Evolutionary conservation across 2,888 invertebrate genomes (phyloP).

Genomic region (Rotaria magnacalcarata): DNA sequence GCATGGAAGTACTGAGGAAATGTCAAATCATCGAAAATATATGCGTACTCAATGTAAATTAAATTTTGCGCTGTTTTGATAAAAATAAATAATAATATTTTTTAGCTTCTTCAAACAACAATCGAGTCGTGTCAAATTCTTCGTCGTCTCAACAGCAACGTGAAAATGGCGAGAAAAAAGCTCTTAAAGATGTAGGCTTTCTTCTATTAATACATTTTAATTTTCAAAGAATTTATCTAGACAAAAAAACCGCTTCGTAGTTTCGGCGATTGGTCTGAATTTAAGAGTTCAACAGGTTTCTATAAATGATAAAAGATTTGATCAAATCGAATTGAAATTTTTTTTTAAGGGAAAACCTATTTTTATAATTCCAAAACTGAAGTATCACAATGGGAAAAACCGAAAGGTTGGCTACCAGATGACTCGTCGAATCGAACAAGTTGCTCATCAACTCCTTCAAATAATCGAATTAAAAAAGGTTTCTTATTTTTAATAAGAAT

Average conservation of each 20-base stretch:
- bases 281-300: background rate
- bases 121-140: background rate
- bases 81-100: background rate
- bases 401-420: background rate
- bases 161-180: background rate
- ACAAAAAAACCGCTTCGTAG: constrained; percentile 32
- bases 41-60: constrained; percentile 21
- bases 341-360: constrained; percentile 14
- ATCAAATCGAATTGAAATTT: background rate
- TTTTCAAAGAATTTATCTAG: background rate
- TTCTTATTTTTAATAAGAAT: background rate
- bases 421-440: background rate
- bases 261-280: constrained; percentile 33
- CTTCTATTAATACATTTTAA: background rate
- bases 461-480: background rate
- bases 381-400: constrained; percentile 32
- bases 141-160: constrained; percentile 2
- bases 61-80: no score
- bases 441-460: background rate
- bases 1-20: background rate
- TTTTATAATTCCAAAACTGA: constrained; percentile 31
- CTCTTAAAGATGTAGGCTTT: background rate
- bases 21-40: background rate
- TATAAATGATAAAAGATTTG: background rate
- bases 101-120: constrained; percentile 23